Conservation (phyloP, 2,113 vertebrate species). For the Apteryx owenii region DNA sequence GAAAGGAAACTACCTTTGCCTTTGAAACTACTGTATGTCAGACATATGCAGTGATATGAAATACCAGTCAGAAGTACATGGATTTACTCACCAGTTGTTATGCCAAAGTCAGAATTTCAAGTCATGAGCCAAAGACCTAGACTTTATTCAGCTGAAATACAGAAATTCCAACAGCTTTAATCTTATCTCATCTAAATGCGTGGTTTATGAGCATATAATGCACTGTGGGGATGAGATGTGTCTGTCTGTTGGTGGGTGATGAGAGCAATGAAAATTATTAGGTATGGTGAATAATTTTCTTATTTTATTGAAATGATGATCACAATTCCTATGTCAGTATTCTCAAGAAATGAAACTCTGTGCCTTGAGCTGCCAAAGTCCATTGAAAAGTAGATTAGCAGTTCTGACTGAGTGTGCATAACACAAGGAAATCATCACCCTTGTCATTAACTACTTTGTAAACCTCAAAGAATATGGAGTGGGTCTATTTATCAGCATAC, state of each 20-base stretch:
- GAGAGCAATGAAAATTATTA: not conserved
- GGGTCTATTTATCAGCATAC: not conserved
- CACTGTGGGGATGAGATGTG: not conserved
- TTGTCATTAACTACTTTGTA: not conserved
- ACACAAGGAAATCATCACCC: not conserved
- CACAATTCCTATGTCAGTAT: not conserved
- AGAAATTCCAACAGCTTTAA: not conserved
- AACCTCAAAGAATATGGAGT: not conserved
- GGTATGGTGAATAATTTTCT: not conserved
- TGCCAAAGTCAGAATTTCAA: not conserved
- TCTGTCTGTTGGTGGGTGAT: not conserved
- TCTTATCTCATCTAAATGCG: not conserved
- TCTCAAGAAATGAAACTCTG: not conserved
- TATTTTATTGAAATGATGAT: not conserved
- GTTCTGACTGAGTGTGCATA: not conserved
- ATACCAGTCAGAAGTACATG: not conserved
- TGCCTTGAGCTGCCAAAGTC: not conserved
- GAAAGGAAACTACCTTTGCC: not conserved
- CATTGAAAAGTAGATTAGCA: not conserved
- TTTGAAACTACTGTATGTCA: not conserved
- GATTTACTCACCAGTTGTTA: not conserved
- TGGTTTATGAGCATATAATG: not conserved
- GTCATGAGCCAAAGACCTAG: not conserved
- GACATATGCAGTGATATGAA: not conserved
- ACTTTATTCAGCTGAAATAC: not conserved